Conservation (phyloP, 2,113 vertebrate genomes). For the Notechis scutatus region DNA sequence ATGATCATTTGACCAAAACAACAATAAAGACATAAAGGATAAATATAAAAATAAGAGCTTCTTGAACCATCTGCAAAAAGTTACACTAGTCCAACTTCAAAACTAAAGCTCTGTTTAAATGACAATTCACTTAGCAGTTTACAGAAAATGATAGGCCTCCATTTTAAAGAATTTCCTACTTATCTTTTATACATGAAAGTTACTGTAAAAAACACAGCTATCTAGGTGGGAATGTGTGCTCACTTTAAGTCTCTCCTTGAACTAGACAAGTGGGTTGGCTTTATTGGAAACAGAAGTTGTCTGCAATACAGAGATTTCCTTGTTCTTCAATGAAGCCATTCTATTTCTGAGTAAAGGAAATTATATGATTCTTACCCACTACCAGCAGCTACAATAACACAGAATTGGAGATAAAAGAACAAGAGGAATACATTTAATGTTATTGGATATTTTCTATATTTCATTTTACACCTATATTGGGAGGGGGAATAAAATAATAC, state of each 20-base stretch:
- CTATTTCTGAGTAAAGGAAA: neutral
- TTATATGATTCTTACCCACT: neutral
- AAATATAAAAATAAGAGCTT: neutral
- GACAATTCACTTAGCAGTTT: neutral
- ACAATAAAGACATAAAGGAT: neutral
- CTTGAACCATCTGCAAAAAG: neutral
- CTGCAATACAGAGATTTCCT: neutral
- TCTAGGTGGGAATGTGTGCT: neutral
- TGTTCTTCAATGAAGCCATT: neutral
- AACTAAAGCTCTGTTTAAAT: neutral
- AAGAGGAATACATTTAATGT: neutral
- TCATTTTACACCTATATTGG: neutral
- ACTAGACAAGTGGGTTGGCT: neutral
- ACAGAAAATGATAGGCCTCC: neutral
- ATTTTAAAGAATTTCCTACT: neutral
- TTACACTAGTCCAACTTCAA: neutral
- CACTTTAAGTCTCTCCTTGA: neutral
- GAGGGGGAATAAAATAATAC: constrained; percentile 9
- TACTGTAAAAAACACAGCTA: neutral
- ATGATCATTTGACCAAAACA: neutral
- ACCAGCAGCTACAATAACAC: neutral
- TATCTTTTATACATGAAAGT: neutral
- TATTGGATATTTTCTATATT: neutral
- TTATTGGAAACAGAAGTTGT: neutral
- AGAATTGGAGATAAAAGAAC: constrained; percentile 1